Evolutionary conservation across 2,888 invertebrate genomes (phyloP).

Genomic region (Halictus quadricinctus): DNA sequence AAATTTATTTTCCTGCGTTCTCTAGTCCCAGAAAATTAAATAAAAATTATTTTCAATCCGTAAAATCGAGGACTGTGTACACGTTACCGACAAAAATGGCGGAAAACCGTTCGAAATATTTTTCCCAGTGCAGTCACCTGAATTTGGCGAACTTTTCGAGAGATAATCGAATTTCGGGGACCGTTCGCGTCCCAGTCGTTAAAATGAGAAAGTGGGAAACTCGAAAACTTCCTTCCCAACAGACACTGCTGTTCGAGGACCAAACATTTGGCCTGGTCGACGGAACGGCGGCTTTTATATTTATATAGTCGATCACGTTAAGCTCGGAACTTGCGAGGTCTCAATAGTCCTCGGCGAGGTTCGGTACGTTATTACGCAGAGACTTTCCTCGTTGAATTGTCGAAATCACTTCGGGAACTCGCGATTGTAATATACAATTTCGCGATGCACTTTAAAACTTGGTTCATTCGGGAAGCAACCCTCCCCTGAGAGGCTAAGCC

Average conservation of each 20-base stretch:
- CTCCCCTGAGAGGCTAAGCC: neutral
- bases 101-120: neutral
- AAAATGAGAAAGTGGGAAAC: neutral
- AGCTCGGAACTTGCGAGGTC: neutral
- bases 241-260: no score
- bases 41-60: neutral
- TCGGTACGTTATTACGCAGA: neutral
- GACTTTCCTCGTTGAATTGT: slow-evolving; percentile 37
- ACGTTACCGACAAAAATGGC: no score
- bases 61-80: neutral
- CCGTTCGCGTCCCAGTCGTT: neutral
- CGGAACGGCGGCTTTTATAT: neutral
- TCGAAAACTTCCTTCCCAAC: neutral
- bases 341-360: neutral
- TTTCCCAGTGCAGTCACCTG: neutral
- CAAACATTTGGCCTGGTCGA: neutral
- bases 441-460: slow-evolving; percentile 58
- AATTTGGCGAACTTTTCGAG: neutral
- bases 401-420: slow-evolving; percentile 49
- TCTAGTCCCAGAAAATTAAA: neutral
- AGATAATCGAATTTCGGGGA: neutral
- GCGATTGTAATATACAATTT: slow-evolving; percentile 50
- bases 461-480: slow-evolving; percentile 53
- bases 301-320: neutral
- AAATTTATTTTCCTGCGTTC: no score